Conservation (phyloP, 2,888 invertebrate genomes). For the Steinernema hermaphroditum region DNA sequence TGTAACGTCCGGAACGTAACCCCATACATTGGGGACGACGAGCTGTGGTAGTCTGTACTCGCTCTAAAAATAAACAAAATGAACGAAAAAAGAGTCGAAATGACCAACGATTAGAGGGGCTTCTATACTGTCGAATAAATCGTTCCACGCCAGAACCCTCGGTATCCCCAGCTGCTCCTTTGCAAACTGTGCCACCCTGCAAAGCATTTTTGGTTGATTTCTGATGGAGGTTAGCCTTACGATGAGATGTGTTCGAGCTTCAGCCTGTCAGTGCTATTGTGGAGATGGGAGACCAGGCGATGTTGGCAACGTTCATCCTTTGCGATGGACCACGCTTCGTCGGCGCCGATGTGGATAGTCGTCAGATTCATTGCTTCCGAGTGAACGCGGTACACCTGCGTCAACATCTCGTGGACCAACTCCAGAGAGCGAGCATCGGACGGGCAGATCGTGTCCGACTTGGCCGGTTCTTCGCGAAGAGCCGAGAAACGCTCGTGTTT, state of each 20-base stretch:
- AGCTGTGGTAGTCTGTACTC: slow-evolving; percentile 43
- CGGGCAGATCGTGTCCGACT: slow-evolving; percentile 72
- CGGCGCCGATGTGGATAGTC: slow-evolving; percentile 77
- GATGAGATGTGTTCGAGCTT: slow-evolving; percentile 73
- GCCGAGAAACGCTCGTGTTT: slow-evolving; percentile 76
- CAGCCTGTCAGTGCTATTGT: slow-evolving; percentile 68
- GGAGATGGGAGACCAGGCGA: slow-evolving; percentile 60
- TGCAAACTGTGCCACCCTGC: slow-evolving; percentile 45
- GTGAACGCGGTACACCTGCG: slow-evolving; percentile 71
- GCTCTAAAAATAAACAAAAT: too few relatives aligned
- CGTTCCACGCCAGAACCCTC: slow-evolving; percentile 61
- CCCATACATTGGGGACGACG: slow-evolving; percentile 59
- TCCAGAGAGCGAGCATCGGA: slow-evolving; percentile 70
- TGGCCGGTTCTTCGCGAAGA: slow-evolving; percentile 74
- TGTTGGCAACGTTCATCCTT: slow-evolving; percentile 67
- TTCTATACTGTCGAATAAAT: slow-evolving; percentile 58
- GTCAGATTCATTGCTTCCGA: slow-evolving; percentile 38
- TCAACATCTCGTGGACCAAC: slow-evolving; percentile 75
- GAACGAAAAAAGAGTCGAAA: too few relatives aligned
- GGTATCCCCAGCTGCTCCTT: slow-evolving; percentile 46
- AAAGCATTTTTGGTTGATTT: background rate
- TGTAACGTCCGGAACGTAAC: slow-evolving; percentile 58
- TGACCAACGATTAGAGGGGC: slow-evolving; percentile 44
- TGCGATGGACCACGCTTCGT: slow-evolving; percentile 77
- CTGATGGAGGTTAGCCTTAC: slow-evolving; percentile 34